These are phyloP conservation scores for Pangasianodon hypophthalmus DNA, from an alignment of 2,113 vertebrate species.

Conservation along the genomic window DNA sequence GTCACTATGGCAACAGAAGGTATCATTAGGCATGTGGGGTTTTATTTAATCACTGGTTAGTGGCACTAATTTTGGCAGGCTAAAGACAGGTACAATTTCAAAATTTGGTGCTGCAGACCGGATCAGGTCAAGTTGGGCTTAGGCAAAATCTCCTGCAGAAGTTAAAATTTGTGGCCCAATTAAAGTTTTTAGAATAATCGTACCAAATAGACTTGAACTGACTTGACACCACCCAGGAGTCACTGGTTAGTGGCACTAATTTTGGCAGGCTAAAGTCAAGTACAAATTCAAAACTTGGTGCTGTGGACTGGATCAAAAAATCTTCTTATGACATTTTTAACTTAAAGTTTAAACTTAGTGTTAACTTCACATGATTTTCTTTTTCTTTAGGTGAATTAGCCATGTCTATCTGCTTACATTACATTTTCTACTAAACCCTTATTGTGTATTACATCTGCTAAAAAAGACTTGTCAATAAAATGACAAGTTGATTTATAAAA, in stretches of 20 bases:
- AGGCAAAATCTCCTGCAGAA: neutral
- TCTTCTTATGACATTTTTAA: neutral
- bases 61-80: neutral
- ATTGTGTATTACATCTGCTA: neutral
- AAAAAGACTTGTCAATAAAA: neutral
- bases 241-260: neutral
- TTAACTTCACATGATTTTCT: neutral
- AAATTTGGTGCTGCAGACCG: neutral
- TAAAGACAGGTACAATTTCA: neutral
- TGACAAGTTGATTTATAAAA: neutral
- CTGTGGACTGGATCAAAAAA: neutral
- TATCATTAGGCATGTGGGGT: neutral
- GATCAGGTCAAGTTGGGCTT: neutral
- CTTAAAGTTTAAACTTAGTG: neutral
- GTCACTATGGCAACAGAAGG: neutral
- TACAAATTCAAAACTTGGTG: neutral
- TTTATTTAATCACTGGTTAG: neutral
- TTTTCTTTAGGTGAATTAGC: neutral
- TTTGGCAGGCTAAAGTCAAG: neutral
- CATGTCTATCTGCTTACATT: neutral
- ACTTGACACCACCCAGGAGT: neutral
- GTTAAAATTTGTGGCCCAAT: neutral
- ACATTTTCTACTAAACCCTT: neutral
- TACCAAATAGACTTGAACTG: neutral
- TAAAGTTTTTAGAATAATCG: neutral